phyloP scores from a whole-genome alignment of 2,113 vertebrate species.

The Capra hircus region DNA sequence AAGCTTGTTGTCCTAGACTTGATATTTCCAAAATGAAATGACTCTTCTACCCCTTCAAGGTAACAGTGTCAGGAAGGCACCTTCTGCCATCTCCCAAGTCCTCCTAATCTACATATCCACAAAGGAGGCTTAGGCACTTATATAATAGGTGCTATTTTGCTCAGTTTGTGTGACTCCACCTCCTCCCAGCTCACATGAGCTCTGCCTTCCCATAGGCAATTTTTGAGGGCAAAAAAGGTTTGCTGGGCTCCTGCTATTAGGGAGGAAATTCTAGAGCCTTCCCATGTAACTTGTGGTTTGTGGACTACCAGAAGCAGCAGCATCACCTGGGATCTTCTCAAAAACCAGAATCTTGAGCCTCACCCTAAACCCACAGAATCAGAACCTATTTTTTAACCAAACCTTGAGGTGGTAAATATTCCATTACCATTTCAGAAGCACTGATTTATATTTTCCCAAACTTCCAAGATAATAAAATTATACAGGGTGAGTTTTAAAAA shows the following conservation, averaged over 20 bases:
- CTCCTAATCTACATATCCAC: neutral
- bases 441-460: neutral
- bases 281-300: accelerated
- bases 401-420: neutral
- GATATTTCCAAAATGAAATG: neutral
- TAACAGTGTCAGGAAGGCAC: neutral
- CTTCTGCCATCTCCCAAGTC: neutral
- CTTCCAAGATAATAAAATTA: neutral
- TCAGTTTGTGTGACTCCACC: neutral
- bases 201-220: neutral
- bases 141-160: neutral
- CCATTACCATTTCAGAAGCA: neutral
- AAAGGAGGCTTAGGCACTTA: neutral
- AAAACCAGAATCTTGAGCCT: neutral
- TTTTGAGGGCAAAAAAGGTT: neutral
- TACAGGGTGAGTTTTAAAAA: neutral
- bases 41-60: neutral
- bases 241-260: neutral
- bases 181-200: neutral
- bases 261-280: neutral
- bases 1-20: neutral
- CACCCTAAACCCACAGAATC: neutral
- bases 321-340: neutral
- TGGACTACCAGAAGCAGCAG: neutral
- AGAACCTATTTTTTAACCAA: neutral